Evolutionary conservation across 2,113 vertebrate genomes (phyloP), one percentile per base, ranked within the genome.

Genomic region (Pangasianodon hypophthalmus): DNA sequence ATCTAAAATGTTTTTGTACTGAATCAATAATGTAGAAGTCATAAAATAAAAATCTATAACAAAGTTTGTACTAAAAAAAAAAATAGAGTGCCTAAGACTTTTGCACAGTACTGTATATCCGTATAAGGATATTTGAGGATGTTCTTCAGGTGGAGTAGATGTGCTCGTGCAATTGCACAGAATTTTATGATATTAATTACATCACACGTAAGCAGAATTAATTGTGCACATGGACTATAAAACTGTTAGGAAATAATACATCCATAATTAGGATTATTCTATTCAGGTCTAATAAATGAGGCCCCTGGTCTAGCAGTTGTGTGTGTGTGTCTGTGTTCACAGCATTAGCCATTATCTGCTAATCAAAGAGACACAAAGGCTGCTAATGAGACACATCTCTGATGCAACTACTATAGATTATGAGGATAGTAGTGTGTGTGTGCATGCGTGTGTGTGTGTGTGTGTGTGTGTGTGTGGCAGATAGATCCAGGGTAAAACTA

Each of bases 301-400:
- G n/a, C 1, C 29, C 14, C 4, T 52, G 4, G 6, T 52, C 5
- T 16, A 32, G 44, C 21, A 41, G 71, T 14, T 69, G n/a, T 73
- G 71, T 19, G 37, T 10, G 71, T 44, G n/a, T 32, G n/a, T 69
- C n/a, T 75, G 41, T 58, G n/a, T 85, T 52, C 29, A 46, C 26
- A 32, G 56, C 64, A 58, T 84, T 62, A 64, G 19, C 73, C 73
- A 64, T 85, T 85, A 85, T 80, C 58, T 86, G 29, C 48, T 58
- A 58, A 86, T 88, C 82, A 87, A 54, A 88, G 37, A 90, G 48
- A 88, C 71, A 88, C 84, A 81, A 88, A 90, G 62, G 32, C 13
- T 37, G 21, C 56, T 90, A 88, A 90, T 81, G 73, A 80, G 50
- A 19, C 67, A 41, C 7, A 32, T 37, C 79, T 75, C 79, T 60